Base-by-base conservation (phyloP, 1,140 invertebrate genomes). In the Atopsyche davidsoni region DNA sequence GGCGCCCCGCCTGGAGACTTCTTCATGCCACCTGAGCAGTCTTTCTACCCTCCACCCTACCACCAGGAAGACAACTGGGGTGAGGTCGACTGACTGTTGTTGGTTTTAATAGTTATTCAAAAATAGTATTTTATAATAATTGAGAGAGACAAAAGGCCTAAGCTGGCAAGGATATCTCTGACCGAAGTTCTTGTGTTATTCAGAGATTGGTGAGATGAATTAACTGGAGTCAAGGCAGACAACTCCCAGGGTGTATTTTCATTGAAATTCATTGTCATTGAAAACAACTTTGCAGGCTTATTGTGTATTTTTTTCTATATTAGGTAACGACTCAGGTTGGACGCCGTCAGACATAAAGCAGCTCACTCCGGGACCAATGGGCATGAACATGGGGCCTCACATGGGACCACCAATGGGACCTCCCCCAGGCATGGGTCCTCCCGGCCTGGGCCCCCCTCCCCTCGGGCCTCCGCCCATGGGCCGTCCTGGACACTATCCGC, bases 41-140 rank as follows among this genome's bases (percentile, higher is more conserved):
- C 70, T 31, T 63, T 72, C 35, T 70, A 72, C 54, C 71, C 73
- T 39, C 66, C 72, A 47, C 66, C 72, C 28, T 68, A 77, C 61
- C 62, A 17, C 70, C 82, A 85, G 55, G 83, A 86, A 60, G 79
- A 74, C 16, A 81, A 85, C 58, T 86, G 83, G 83, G 75, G 73
- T 44, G 70, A 75, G 61, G 6, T 28, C n/a, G 6, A 6, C 6
- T 28, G 25, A 28, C 6, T 28, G n/a, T n/a, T n/a, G n/a, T n/a
- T 64, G 74, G 66, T 61, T n/a, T n/a, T n/a, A n/a, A n/a, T n/a
- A n/a, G n/a, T n/a, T n/a, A n/a, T n/a, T n/a, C n/a, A n/a, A n/a
- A n/a, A n/a, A n/a, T n/a, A n/a, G n/a, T n/a, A n/a, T n/a, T n/a
- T n/a, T n/a, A n/a, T n/a, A n/a, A n/a, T n/a, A n/a, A n/a, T n/a